Conservation (phyloP, 2,797 vertebrate species). For the Pseudomugil tenellus region DNA sequence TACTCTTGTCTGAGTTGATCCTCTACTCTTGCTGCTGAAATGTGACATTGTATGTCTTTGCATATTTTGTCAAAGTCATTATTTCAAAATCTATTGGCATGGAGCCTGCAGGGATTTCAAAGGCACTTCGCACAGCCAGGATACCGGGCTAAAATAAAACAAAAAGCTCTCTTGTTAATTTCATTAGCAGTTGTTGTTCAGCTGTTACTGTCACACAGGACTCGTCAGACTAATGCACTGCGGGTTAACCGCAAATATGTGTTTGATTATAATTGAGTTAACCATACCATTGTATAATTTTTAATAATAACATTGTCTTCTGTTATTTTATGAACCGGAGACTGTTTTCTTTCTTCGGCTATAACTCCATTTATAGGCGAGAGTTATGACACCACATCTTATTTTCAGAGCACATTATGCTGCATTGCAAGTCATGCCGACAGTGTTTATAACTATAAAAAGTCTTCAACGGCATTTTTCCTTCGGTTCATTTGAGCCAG, state of each 20-base stretch:
- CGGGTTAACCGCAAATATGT: constrained; percentile 58
- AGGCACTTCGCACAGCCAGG: constrained; percentile 41
- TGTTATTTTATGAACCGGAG: background rate
- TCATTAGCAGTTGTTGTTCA: constrained; percentile 54
- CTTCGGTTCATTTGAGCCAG: background rate
- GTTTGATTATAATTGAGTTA: constrained; percentile 47
- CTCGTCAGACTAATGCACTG: constrained; percentile 62
- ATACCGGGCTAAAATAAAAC: constrained; percentile 50
- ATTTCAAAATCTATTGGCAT: constrained; percentile 47
- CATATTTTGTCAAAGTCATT: constrained; percentile 60
- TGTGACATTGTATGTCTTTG: constrained; percentile 58
- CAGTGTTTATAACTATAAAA: too few species aligned
- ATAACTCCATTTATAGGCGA: background rate
- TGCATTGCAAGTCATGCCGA: background rate
- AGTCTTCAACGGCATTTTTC: background rate
- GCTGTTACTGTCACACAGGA: constrained; percentile 55
- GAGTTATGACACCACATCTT: background rate
- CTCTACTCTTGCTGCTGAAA: constrained; percentile 40
- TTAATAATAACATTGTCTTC: constrained; percentile 11
- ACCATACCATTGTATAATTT: constrained; percentile 24
- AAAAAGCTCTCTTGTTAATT: constrained; percentile 60
- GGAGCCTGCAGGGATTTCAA: constrained; percentile 48
- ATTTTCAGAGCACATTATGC: background rate
- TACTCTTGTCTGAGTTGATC: constrained; percentile 48
- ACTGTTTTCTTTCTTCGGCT: background rate